Evolutionary conservation across 2,888 invertebrate species (phyloP).

Genomic region (Platycnemis pennipes): DNA sequence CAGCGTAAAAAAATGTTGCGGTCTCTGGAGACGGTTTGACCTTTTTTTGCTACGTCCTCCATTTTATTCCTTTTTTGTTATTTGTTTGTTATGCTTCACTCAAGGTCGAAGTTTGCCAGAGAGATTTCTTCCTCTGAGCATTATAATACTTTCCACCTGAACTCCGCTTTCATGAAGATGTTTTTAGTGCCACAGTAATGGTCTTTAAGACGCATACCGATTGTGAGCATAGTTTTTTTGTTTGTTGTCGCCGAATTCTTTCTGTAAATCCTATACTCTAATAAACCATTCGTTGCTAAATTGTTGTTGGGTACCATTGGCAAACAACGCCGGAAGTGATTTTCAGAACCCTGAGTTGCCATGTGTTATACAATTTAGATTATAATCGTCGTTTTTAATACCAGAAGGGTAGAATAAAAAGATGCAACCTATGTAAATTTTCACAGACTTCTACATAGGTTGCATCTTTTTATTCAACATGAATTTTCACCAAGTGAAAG

Average conservation of each 20-base stretch:
- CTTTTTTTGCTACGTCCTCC: not conserved
- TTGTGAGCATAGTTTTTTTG: not conserved
- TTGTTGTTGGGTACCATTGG: too few relatives aligned
- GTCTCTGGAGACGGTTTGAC: slow-evolving; percentile 32
- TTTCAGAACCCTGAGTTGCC: too few relatives aligned
- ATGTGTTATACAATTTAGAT: too few relatives aligned
- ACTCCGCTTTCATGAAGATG: not conserved
- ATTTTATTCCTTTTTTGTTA: slow-evolving; percentile 43
- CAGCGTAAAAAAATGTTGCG: slow-evolving; percentile 20
- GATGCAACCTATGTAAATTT: too few relatives aligned
- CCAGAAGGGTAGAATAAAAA: too few relatives aligned
- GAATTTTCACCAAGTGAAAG: too few relatives aligned
- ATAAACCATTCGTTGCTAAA: too few relatives aligned
- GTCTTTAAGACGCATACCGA: not conserved
- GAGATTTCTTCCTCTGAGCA: not conserved
- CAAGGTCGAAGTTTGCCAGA: not conserved
- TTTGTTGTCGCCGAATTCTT: not conserved
- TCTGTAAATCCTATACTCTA: not conserved
- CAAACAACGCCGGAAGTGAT: too few relatives aligned
- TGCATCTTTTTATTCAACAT: too few relatives aligned
- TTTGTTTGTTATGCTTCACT: slow-evolving; percentile 44
- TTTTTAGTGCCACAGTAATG: not conserved
- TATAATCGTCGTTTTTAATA: too few relatives aligned
- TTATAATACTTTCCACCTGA: not conserved
- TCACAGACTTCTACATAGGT: too few relatives aligned